Evolutionary conservation across 2,797 vertebrate genomes (phyloP).

Genomic region (Sarcoramphus papa): DNA sequence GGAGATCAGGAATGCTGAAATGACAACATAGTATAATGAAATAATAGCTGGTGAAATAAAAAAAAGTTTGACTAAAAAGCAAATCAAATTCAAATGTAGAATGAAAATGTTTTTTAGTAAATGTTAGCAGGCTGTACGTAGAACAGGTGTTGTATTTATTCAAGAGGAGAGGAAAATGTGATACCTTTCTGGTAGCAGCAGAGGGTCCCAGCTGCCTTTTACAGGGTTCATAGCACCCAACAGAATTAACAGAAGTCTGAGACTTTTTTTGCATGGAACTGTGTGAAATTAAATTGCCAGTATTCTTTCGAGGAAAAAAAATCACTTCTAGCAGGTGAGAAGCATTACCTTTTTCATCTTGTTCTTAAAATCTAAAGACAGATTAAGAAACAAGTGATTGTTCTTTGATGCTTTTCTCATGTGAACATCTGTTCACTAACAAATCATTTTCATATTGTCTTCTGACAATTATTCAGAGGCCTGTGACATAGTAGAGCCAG

Average conservation of each 20-base stretch:
- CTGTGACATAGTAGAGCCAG: background rate
- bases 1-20: slow-evolving; percentile 36
- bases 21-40: slow-evolving; percentile 42
- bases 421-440: background rate
- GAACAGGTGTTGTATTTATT: slow-evolving; percentile 67
- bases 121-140: slow-evolving; percentile 59
- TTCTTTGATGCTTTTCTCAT: background rate
- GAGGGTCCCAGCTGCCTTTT: slow-evolving; percentile 58
- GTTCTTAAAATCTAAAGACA: background rate
- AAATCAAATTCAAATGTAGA: slow-evolving; percentile 51
- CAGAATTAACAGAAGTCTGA: background rate
- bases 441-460: background rate
- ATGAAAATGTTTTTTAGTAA: slow-evolving; percentile 53
- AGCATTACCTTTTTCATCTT: background rate
- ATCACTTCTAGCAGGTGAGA: background rate
- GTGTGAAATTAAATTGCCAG: background rate
- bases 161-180: slow-evolving; percentile 65
- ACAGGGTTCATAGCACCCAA: slow-evolving; percentile 7
- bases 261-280: background rate
- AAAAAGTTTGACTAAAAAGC: slow-evolving; percentile 48
- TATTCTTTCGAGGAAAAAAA: background rate
- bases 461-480: background rate
- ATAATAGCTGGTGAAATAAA: slow-evolving; percentile 61
- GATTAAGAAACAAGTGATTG: background rate
- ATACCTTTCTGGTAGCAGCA: slow-evolving; percentile 68